These are phyloP conservation scores for Melipona bicolor DNA, from an alignment of 2,888 invertebrate species.

Conservation along the genomic window DNA sequence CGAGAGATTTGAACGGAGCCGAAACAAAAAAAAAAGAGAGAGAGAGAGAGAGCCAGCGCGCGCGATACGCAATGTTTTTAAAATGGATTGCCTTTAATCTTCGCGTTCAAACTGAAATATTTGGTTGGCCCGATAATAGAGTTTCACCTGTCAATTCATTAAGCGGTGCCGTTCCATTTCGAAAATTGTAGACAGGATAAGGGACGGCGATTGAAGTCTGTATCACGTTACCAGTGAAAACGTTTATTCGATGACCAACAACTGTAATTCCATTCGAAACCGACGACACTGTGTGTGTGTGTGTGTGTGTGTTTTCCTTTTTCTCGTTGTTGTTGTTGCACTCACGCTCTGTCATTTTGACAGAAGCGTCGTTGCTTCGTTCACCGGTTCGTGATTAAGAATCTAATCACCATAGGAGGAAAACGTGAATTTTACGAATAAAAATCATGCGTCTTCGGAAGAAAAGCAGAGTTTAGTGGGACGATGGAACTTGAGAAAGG, in stretches of 20 bases:
- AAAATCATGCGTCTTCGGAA: not conserved
- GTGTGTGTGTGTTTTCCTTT: too few species aligned
- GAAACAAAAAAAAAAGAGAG: not conserved
- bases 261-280: conserved; percentile 11
- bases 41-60: not conserved
- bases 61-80: conserved; percentile 37
- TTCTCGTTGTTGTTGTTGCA: not conserved
- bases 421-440: not conserved
- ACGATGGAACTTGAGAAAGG: conserved; percentile 6
- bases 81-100: conserved; percentile 57
- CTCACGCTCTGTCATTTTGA: not conserved
- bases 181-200: conserved; percentile 42
- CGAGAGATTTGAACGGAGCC: conserved; percentile 46
- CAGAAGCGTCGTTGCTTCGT: not conserved
- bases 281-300: not conserved
- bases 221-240: conserved; percentile 18
- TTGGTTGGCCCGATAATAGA: conserved; percentile 32
- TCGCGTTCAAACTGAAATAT: conserved; percentile 45
- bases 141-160: conserved; percentile 45
- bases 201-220: conserved; percentile 36
- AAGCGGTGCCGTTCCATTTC: conserved; percentile 41
- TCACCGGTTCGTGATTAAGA: not conserved
- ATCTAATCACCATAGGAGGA: not conserved
- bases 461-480: conserved; percentile 20
- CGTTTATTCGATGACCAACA: conserved; percentile 22